A percentile compares a stretch with the other conserved stretches of the same genome.
Evolutionary conservation across 2,888 invertebrate genomes (phyloP).

Genomic region (Dinocampus coccinellae): DNA sequence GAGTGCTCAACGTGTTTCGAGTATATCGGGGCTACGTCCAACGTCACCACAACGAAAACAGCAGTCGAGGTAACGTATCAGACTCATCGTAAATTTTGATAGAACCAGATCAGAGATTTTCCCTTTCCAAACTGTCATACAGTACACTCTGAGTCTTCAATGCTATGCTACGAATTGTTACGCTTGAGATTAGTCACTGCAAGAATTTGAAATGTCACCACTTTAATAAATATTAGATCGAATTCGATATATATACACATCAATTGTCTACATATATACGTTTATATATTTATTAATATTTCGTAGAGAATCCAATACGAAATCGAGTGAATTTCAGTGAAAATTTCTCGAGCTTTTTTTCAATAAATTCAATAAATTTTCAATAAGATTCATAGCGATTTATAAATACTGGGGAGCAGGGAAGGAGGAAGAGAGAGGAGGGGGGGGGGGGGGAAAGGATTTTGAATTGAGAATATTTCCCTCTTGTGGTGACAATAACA

Average conservation of each 20-base stretch:
- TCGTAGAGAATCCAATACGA: too few relatives aligned
- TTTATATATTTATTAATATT: too few relatives aligned
- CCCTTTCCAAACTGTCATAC: conserved; percentile 26
- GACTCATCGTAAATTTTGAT: conserved; percentile 44
- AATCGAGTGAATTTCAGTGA: too few relatives aligned
- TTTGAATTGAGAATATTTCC: too few relatives aligned
- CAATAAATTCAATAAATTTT: too few relatives aligned
- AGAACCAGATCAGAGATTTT: conserved; percentile 39
- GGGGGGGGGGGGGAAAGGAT: too few relatives aligned
- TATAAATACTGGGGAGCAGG: too few relatives aligned
- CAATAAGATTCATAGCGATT: too few relatives aligned
- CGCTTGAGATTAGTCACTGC: not conserved
- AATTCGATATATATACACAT: not conserved
- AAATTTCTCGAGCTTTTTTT: too few relatives aligned
- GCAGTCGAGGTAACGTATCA: conserved; percentile 22
- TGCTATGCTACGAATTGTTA: not conserved
- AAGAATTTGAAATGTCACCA: not conserved
- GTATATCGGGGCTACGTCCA: conserved; percentile 15
- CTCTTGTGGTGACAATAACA: too few relatives aligned
- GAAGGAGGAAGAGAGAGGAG: too few relatives aligned
- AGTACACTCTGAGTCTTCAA: not conserved
- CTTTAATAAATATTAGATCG: not conserved
- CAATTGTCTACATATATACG: not conserved
- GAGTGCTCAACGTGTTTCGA: conserved; percentile 36
- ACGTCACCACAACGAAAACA: conserved; percentile 11